Conservation (phyloP, 1,140 invertebrate genomes). For the Venustaconcha ellipsiformis region DNA sequence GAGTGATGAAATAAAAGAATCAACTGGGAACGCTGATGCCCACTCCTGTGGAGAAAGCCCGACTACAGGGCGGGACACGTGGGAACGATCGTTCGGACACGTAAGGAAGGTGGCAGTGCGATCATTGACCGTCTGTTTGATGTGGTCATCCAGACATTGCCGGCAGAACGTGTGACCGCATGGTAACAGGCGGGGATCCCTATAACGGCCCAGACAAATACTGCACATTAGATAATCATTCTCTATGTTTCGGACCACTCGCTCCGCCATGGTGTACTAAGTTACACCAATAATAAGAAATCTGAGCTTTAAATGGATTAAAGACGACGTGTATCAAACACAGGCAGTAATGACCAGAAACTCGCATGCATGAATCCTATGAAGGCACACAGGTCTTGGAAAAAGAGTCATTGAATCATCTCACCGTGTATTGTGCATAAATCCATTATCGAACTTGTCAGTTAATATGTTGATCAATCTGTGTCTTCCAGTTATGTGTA, state of each 20-base stretch:
- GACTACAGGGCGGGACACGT: constrained; percentile 16
- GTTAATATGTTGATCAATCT: too few species aligned
- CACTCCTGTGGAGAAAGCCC: constrained; percentile 30
- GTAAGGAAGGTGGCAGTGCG: constrained; percentile 13
- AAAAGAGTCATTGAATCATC: neutral
- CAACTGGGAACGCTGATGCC: constrained; percentile 33
- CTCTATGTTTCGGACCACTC: constrained; percentile 41
- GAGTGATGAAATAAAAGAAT: constrained; percentile 35
- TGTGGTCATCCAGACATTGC: constrained; percentile 78
- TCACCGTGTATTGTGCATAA: too few species aligned
- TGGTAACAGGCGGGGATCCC: constrained; percentile 88
- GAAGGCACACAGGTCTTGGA: too few species aligned
- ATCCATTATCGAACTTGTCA: too few species aligned
- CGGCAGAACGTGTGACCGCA: constrained; percentile 92
- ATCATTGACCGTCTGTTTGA: constrained; percentile 34
- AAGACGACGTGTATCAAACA: too few species aligned
- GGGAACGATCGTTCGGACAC: constrained; percentile 38
- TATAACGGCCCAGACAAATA: constrained; percentile 81
- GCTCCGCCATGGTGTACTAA: constrained; percentile 26
- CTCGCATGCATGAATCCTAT: too few species aligned
- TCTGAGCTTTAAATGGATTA: too few species aligned
- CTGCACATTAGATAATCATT: constrained; percentile 84
- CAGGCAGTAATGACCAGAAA: too few species aligned
- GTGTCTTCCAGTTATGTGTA: too few species aligned
- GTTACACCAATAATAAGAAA: too few species aligned